These are phyloP conservation scores for Atopsyche davidsoni DNA, from an alignment of 1,140 invertebrate genomes.

Conservation along the genomic window DNA sequence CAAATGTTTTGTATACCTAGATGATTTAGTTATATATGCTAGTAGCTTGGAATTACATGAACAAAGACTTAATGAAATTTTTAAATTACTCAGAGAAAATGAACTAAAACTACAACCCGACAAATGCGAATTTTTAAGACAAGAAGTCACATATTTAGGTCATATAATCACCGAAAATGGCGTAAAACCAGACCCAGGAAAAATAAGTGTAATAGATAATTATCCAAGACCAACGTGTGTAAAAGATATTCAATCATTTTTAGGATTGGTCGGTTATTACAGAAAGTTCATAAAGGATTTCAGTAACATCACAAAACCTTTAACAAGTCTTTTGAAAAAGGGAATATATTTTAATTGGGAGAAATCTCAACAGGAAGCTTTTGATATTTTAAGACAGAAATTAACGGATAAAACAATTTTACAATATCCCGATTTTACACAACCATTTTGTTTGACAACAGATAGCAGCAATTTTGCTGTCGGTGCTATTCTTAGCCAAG, in stretches of 20 bases:
- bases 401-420: slow-evolving; percentile 39
- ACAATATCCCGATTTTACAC: slow-evolving; percentile 27
- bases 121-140: slow-evolving; percentile 45
- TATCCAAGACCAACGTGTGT: slow-evolving; percentile 36
- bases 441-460: slow-evolving; percentile 25
- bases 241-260: slow-evolving; percentile 42
- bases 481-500: slow-evolving; percentile 26
- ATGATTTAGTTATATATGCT: slow-evolving; percentile 37
- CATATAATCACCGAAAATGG: slow-evolving; percentile 40
- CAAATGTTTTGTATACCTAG: slow-evolving; percentile 37
- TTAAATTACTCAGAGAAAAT: slow-evolving; percentile 34
- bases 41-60: slow-evolving; percentile 37
- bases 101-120: slow-evolving; percentile 42
- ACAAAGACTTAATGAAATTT: slow-evolving; percentile 36
- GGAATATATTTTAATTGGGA: slow-evolving; percentile 29
- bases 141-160: slow-evolving; percentile 43
- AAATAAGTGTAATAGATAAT: slow-evolving; percentile 36
- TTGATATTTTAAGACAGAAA: slow-evolving; percentile 37
- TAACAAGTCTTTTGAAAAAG: slow-evolving; percentile 32
- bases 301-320: slow-evolving; percentile 33
- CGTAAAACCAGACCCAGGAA: slow-evolving; percentile 36
- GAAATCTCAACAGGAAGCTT: slow-evolving; percentile 32
- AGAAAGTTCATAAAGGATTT: slow-evolving; percentile 33
- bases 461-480: slow-evolving; percentile 28
- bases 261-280: slow-evolving; percentile 35